A percentile compares a stretch with the other conserved stretches of the same genome.
Evolutionary conservation across 2,113 vertebrate genomes (phyloP).

Genomic region (Notarius quadriscutis): DNA sequence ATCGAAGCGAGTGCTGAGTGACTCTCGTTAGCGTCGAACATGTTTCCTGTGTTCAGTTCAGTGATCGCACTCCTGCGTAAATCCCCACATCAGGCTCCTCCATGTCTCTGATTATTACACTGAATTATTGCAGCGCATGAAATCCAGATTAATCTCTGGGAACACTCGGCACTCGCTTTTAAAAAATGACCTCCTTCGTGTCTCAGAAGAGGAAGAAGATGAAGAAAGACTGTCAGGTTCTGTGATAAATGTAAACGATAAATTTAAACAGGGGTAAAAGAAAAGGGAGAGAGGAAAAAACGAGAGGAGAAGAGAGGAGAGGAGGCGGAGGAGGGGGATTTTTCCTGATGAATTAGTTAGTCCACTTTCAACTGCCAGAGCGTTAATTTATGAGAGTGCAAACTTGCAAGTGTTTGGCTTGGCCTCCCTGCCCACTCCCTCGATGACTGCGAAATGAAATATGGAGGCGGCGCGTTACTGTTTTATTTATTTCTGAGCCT

Average conservation of each 20-base stretch:
- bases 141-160: constrained; percentile 52
- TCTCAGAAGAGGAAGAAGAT: constrained; percentile 27
- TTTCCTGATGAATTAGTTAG: constrained; percentile 77
- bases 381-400: constrained; percentile 77
- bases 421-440: constrained; percentile 69
- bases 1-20: neutral
- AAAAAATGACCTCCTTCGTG: constrained; percentile 54
- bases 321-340: constrained; percentile 7
- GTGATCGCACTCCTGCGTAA: constrained; percentile 24
- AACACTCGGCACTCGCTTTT: constrained; percentile 15
- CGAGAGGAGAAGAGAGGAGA: no score
- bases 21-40: constrained; percentile 9
- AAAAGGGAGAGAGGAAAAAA: neutral
- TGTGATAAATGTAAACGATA: constrained; percentile 70
- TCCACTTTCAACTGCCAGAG: constrained; percentile 78
- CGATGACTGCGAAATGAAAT: constrained; percentile 73
- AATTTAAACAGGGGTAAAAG: neutral
- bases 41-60: no score
- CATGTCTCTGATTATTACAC: constrained; percentile 18
- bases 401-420: constrained; percentile 78
- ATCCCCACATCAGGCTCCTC: constrained; percentile 34
- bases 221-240: constrained; percentile 63
- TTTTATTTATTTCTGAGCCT: constrained; percentile 73
- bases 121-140: constrained; percentile 38
- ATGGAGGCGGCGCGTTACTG: constrained; percentile 70